A percentile compares a stretch with the other conserved stretches of the same genome.
Conservation (phyloP, 2,888 invertebrate species). For the Ptycholaimellus sp. region DNA sequence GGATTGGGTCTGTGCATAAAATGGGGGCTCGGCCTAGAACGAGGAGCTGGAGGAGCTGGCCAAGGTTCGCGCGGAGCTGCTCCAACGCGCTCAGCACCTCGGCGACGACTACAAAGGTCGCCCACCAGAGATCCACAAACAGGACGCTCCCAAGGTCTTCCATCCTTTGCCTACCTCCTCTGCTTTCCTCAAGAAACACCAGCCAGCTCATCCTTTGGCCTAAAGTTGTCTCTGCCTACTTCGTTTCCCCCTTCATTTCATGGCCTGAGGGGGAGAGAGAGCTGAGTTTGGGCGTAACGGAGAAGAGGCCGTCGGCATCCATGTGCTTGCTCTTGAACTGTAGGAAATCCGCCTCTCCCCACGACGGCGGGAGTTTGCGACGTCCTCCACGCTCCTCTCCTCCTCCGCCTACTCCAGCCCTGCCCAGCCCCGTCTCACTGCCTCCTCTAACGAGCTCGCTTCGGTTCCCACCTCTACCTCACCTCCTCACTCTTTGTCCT, state of each 20-base stretch:
- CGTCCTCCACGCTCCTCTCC: too few relatives aligned
- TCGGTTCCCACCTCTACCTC: neutral
- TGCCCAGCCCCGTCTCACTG: too few relatives aligned
- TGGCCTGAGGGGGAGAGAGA: neutral
- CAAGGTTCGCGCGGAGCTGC: constrained; percentile 12
- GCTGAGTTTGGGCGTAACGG: neutral
- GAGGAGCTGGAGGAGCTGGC: constrained; percentile 20
- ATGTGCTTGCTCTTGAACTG: too few relatives aligned
- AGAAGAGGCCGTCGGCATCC: neutral
- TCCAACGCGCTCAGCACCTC: constrained; percentile 12
- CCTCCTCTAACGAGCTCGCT: too few relatives aligned
- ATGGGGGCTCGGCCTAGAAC: constrained; percentile 14
- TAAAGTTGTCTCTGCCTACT: too few relatives aligned
- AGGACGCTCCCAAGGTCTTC: constrained; percentile 8
- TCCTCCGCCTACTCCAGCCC: constrained; percentile 11
- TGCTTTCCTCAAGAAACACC: too few relatives aligned
- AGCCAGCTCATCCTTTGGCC: too few relatives aligned
- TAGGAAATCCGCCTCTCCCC: too few relatives aligned
- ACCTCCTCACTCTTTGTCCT: neutral
- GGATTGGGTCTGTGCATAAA: too few relatives aligned
- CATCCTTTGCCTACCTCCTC: neutral
- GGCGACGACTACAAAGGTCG: constrained; percentile 13
- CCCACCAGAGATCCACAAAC: constrained; percentile 17
- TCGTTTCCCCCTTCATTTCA: neutral
- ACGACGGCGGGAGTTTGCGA: too few relatives aligned